A percentile compares a stretch with the other conserved stretches of the same genome.
Conservation (phyloP, 1,140 invertebrate species). For the Bemisia tabaci region DNA sequence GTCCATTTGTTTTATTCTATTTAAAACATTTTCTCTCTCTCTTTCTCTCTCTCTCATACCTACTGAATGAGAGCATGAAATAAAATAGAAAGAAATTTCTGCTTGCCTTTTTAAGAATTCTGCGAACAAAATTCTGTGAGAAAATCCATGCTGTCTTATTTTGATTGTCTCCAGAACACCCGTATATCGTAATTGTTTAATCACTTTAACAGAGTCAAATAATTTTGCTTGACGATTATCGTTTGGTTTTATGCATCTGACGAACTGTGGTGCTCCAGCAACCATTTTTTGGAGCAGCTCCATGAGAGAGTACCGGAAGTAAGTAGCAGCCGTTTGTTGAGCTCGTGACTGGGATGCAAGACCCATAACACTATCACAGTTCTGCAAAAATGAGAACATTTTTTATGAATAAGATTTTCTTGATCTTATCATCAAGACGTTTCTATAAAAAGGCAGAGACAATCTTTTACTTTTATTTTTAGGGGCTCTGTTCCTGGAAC, state of each 20-base stretch:
- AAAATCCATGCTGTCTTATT: conserved; percentile 67
- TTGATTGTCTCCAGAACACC: conserved; percentile 69
- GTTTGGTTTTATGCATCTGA: conserved; percentile 73
- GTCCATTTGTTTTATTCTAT: too few species aligned
- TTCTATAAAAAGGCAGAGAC: too few species aligned
- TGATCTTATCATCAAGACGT: too few species aligned
- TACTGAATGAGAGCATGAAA: too few species aligned
- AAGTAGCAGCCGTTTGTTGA: conserved; percentile 71
- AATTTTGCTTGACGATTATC: conserved; percentile 47
- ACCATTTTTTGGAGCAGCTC: conserved; percentile 75
- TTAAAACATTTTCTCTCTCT: too few species aligned
- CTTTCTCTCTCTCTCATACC: too few species aligned
- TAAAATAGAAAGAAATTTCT: neutral
- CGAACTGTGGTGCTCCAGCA: conserved; percentile 61
- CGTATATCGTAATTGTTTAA: conserved; percentile 61
- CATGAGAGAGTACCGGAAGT: conserved; percentile 72
- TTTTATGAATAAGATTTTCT: neutral
- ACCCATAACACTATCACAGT: conserved; percentile 10
- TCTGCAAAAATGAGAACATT: neutral
- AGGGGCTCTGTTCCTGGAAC: too few species aligned
- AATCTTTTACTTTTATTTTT: too few species aligned
- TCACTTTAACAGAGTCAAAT: conserved; percentile 57
- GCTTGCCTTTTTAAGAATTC: conserved; percentile 63
- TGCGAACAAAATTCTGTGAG: conserved; percentile 58
- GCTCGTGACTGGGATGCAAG: conserved; percentile 55